Percentiles rank a stretch among this genome's conserved stretches.
Evolutionary conservation across 2,888 invertebrate genomes (phyloP).

Genomic region (Myopa testacea): DNA sequence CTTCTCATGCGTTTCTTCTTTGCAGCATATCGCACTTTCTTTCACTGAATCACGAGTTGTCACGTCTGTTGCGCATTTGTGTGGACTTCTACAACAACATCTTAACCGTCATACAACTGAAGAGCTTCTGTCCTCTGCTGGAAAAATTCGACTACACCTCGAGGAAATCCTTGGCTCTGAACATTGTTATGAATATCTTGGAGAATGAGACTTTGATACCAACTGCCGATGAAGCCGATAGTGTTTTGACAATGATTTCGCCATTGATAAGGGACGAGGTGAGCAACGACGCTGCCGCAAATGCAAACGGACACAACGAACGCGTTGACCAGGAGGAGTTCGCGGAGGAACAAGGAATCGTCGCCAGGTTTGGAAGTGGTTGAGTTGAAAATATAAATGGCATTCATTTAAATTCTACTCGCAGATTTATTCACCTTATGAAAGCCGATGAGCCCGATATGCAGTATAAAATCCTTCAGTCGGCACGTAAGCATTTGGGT

Average conservation of each 20-base stretch:
- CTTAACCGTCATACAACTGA: conserved; percentile 85
- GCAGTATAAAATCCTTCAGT: conserved; percentile 90
- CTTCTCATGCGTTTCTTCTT: conserved; percentile 19
- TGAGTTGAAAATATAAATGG: neutral
- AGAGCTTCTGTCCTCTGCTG: conserved; percentile 88
- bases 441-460: conserved; percentile 84
- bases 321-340: conserved; percentile 92
- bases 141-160: conserved; percentile 90
- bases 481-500: conserved; percentile 89
- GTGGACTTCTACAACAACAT: conserved; percentile 95
- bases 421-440: conserved; percentile 84
- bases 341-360: conserved; percentile 93
- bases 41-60: conserved; percentile 91
- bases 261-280: conserved; percentile 89
- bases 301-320: conserved; percentile 59
- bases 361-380: conserved; percentile 74
- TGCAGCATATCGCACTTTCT: conserved; percentile 65
- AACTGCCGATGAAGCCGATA: conserved; percentile 88
- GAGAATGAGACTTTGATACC: conserved; percentile 90
- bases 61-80: conserved; percentile 92
- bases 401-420: neutral
- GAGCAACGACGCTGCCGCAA: conserved; percentile 42
- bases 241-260: conserved; percentile 82
- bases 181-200: conserved; percentile 88
- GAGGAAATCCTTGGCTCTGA: conserved; percentile 85